A percentile compares a stretch with the other conserved stretches of the same genome.
Conservation (phyloP, 2,113 vertebrate genomes). For the Heliornis fulica region DNA sequence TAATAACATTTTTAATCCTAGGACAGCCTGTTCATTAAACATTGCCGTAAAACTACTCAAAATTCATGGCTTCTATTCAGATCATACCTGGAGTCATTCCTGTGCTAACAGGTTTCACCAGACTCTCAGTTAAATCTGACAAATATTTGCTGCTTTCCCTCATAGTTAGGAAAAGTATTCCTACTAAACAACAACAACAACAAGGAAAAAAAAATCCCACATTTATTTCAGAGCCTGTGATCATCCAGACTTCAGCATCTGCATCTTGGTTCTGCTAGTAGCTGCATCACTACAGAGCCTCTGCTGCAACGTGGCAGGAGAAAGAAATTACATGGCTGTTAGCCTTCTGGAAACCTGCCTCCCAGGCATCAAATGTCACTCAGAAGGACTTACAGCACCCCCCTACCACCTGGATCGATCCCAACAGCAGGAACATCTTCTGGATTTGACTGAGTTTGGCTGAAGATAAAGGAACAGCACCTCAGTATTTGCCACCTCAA, state of each 20-base stretch:
- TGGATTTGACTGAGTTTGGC: background rate
- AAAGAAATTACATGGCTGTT: background rate
- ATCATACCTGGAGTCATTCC: background rate
- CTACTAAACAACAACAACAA: no score
- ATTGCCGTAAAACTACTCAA: background rate
- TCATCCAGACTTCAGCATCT: background rate
- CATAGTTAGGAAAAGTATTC: background rate
- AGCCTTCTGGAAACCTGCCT: background rate
- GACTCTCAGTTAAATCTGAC: background rate
- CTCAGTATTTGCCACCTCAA: background rate
- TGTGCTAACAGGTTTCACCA: background rate
- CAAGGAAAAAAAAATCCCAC: no score
- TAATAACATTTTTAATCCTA: constrained; percentile 6
- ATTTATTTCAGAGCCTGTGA: background rate
- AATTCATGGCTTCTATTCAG: background rate
- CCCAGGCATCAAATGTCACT: background rate
- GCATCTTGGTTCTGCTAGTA: background rate
- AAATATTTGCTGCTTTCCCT: background rate
- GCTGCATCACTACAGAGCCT: background rate
- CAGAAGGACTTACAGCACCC: background rate
- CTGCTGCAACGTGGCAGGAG: background rate
- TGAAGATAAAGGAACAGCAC: background rate
- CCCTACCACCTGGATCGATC: background rate
- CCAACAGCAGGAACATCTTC: background rate
- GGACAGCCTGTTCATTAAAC: background rate